phyloP scores from a whole-genome alignment of 2,797 vertebrate genomes.

The Girardinus metallicus region DNA sequence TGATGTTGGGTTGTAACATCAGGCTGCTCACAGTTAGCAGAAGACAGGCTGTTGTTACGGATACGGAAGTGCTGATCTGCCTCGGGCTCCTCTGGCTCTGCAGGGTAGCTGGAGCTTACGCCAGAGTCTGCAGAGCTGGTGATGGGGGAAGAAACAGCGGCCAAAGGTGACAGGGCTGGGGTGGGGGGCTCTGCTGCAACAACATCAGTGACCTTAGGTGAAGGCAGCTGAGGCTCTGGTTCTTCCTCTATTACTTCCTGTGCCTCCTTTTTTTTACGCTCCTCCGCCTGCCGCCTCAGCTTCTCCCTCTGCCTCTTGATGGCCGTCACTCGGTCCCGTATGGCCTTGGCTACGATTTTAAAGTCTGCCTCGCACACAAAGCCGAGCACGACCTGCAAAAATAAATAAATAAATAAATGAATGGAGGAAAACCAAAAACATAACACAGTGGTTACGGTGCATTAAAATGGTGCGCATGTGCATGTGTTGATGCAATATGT shows the following conservation, averaged over 20 bases:
- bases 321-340: conserved; percentile 89
- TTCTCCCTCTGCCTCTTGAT: conserved; percentile 94
- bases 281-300: conserved; percentile 81
- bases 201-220: conserved; percentile 51
- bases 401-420: background rate
- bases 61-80: conserved; percentile 91
- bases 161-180: conserved; percentile 22
- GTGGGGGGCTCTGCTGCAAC: conserved; percentile 34
- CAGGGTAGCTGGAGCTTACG: conserved; percentile 80
- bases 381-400: conserved; percentile 89
- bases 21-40: conserved; percentile 72
- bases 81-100: conserved; percentile 92
- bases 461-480: conserved; percentile 9
- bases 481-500: conserved; percentile 20
- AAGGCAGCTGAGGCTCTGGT: conserved; percentile 62
- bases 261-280: conserved; percentile 70
- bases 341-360: conserved; percentile 94
- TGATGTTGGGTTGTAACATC: background rate
- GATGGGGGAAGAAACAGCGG: conserved; percentile 58
- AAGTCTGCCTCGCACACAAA: conserved; percentile 94
- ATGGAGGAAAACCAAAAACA: background rate
- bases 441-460: conserved; percentile 36
- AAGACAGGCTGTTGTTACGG: conserved; percentile 72
- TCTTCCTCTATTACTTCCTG: conserved; percentile 82
- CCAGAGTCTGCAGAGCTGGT: conserved; percentile 83